A percentile compares a stretch with the other conserved stretches of the same genome.
Conservation (phyloP, 1,140 invertebrate species). For the Papilio machaon region DNA sequence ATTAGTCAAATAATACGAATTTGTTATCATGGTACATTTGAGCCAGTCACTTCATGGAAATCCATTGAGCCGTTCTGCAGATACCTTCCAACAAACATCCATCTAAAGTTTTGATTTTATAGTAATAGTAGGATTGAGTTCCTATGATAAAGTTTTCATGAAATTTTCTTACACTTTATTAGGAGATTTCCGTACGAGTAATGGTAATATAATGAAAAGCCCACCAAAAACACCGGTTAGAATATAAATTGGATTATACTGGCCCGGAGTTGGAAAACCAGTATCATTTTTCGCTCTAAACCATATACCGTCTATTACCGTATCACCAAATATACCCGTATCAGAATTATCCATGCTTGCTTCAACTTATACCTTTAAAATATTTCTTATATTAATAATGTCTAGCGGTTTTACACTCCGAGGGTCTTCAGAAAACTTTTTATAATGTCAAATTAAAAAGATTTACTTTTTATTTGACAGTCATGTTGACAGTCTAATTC, state of each 20-base stretch:
- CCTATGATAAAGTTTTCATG: conserved; percentile 23
- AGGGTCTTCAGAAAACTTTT: background rate
- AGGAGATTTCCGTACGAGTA: conserved; percentile 55
- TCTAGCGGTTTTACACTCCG: background rate
- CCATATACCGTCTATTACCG: background rate
- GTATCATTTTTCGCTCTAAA: background rate
- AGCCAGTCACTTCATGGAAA: too few relatives aligned
- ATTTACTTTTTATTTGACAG: background rate
- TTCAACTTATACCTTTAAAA: background rate
- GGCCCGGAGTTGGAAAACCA: background rate
- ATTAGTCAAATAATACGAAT: background rate
- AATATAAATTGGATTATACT: conserved; percentile 23
- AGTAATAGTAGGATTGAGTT: background rate
- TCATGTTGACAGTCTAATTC: background rate
- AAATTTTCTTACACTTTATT: conserved; percentile 53
- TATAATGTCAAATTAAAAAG: background rate
- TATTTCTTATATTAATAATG: background rate
- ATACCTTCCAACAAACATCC: too few relatives aligned
- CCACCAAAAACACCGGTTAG: conserved; percentile 46
- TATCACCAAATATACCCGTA: background rate
- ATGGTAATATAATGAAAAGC: conserved; percentile 55
- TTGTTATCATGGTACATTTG: too few relatives aligned
- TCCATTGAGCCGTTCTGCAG: too few relatives aligned
- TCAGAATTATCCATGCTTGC: background rate
- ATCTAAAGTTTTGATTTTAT: too few relatives aligned